phyloP scores from a whole-genome alignment of 2,113 vertebrate species.

The Engystomops pustulosus region DNA sequence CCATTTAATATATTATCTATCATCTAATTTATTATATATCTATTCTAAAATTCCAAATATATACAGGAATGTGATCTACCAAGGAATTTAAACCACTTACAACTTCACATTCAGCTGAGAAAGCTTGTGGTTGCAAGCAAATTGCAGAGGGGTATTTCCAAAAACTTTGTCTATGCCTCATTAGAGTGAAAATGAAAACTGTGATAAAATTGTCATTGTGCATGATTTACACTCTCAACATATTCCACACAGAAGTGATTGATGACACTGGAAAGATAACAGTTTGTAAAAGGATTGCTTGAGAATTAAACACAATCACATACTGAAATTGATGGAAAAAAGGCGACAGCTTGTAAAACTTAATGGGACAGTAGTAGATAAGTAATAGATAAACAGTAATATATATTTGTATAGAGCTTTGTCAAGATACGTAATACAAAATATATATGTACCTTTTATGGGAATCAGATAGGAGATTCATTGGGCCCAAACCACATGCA shows the following conservation, averaged over 20 bases:
- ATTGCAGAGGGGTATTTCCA: conserved; percentile 54
- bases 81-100: conserved; percentile 44
- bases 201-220: conserved; percentile 42
- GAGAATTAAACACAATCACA: conserved; percentile 39
- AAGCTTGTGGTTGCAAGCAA: conserved; percentile 53
- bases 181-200: conserved; percentile 56
- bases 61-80: conserved; percentile 32
- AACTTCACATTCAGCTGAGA: conserved; percentile 33
- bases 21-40: background rate
- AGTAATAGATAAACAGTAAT: too few relatives aligned
- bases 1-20: too few relatives aligned
- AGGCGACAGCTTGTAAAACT: background rate
- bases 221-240: conserved; percentile 50
- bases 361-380: too few relatives aligned
- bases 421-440: too few relatives aligned
- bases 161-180: conserved; percentile 55
- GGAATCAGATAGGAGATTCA: too few relatives aligned
- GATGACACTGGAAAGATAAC: conserved; percentile 54
- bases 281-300: conserved; percentile 48
- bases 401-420: too few relatives aligned
- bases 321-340: conserved; percentile 47
- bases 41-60: background rate
- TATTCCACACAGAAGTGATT: conserved; percentile 49
- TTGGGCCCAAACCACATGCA: too few relatives aligned
- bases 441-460: too few relatives aligned